Evolutionary conservation across 2,113 vertebrate species (phyloP).

Genomic region (Heloderma charlesbogerti): DNA sequence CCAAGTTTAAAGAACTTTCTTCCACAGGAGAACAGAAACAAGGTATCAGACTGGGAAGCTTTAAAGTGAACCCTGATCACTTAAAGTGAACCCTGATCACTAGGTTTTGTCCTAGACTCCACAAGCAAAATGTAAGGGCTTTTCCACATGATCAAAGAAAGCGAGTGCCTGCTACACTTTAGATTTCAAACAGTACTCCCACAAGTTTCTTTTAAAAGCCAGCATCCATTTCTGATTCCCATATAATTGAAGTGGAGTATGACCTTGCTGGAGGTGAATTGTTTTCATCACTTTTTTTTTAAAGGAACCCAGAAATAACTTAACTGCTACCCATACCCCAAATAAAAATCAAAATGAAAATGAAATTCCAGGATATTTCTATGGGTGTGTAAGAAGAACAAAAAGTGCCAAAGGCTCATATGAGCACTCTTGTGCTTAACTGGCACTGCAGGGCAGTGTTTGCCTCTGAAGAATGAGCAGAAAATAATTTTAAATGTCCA

Average conservation of each 20-base stretch:
- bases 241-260: not conserved
- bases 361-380: not conserved
- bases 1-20: not conserved
- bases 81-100: not conserved
- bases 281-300: too few relatives aligned
- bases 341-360: not conserved
- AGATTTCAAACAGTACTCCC: not conserved
- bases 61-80: not conserved
- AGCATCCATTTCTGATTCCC: not conserved
- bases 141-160: not conserved
- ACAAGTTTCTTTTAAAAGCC: not conserved
- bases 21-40: not conserved
- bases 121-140: not conserved
- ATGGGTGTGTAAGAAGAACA: not conserved
- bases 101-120: conserved; percentile 20
- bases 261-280: not conserved
- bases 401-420: not conserved
- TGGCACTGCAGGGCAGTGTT: not conserved
- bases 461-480: not conserved
- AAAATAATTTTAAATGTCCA: not conserved
- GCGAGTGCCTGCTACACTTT: not conserved
- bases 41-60: conserved; percentile 11
- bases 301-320: not conserved
- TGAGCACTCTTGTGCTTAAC: not conserved
- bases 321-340: not conserved